Evolutionary conservation across 37 sponge, comb jelly and placozoan genomes (phyloP).

Genomic region (Spongilla lacustris): DNA sequence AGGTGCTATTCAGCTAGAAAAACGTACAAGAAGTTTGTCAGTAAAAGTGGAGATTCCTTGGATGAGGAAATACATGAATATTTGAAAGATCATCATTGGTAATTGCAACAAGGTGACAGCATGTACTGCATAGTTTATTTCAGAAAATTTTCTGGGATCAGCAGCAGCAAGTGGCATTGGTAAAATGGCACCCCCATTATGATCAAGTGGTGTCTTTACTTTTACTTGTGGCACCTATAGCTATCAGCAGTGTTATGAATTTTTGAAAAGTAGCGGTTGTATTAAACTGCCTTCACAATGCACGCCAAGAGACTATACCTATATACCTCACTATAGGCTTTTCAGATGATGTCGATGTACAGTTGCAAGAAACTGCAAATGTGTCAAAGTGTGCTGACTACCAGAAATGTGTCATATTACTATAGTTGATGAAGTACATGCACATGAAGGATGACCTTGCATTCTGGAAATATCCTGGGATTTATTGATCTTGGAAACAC

Average conservation of each 20-base stretch:
- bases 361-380: neutral
- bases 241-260: constrained; percentile 20
- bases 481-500: constrained; percentile 7
- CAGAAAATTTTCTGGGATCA: too few relatives aligned
- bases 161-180: neutral
- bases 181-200: constrained; percentile 15
- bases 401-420: constrained; percentile 14
- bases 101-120: neutral
- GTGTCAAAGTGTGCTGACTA: neutral
- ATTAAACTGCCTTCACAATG: constrained; percentile 16
- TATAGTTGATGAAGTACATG: constrained; percentile 28
- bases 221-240: constrained; percentile 19
- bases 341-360: neutral
- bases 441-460: constrained; percentile 21
- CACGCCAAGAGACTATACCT: constrained; percentile 9
- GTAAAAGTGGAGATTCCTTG: neutral
- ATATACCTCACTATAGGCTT: constrained; percentile 1
- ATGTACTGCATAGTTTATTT: too few relatives aligned
- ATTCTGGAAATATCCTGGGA: neutral
- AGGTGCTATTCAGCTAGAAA: neutral
- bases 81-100: neutral
- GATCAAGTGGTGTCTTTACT: constrained; percentile 25
- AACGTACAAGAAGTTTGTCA: constrained; percentile 1
- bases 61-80: constrained; percentile 4
- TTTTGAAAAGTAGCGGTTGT: constrained; percentile 2